Evolutionary conservation across 1,140 invertebrate species (phyloP), one percentile per base, ranked within the genome.

Genomic region (Drosophila yakuba): DNA sequence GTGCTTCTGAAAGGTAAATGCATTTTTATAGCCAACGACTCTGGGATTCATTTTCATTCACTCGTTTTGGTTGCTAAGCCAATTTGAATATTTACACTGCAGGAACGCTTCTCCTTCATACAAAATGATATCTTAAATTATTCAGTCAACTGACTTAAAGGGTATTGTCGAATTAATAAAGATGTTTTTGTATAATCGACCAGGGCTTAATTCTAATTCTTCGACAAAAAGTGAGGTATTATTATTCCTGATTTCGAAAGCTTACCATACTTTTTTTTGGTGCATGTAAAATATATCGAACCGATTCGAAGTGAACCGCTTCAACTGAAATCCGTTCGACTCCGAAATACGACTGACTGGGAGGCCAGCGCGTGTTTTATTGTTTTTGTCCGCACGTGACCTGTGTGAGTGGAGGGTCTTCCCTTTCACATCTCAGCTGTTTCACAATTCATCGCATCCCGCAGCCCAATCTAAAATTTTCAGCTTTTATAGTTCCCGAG

Each of bases 371-470:
- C 75, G 79, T 80, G 72, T 86, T 86, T 83, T 79, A 78, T 82
- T 78, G 78, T 89, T 86, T 77, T 51, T 52, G 36, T 57, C 39
- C 39, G 84, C 83, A 88, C 83, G 83, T 88, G 84, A 88, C 84
- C 74, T 89, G 84, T 71, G 69, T 88, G 39, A 14, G 51, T 57
- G 79, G 79, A 89, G 59, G 54, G 64, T 32, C 15, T 15, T 20
- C 3, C 17, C 47, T 28, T 52, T 52, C 45, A 8, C 59, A 28
- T 28, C 28, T 28, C 0, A 7, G 64, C 17, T 35, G 36, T 39
- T 32, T 32, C 23, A 54, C 23, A 15, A n/a, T 39, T n/a, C 38
- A n/a, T n/a, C 14, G 12, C 38, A n/a, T 6, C 38, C 38, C 38
- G 11, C 5, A 10, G 2, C 7, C 32, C 8, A 10, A 32, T 32